Percentiles rank a stretch among this genome's conserved stretches.
These are phyloP conservation scores for Salvelinus alpinus DNA, from an alignment of 2,113 vertebrate species.

Conservation along the genomic window DNA sequence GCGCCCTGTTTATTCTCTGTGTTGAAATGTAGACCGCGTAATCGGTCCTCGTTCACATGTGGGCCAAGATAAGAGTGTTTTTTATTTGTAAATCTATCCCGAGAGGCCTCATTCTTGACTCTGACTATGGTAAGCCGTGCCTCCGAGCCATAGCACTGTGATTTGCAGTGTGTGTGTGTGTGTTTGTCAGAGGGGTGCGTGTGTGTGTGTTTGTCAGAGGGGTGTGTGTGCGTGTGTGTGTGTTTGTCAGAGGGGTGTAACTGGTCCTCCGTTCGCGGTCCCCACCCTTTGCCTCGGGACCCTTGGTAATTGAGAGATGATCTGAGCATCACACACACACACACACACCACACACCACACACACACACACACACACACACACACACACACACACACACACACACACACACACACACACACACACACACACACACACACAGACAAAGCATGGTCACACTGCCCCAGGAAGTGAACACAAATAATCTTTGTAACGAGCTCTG, in stretches of 20 bases:
- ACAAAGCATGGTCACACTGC: slow-evolving; percentile 59
- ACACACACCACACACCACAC: too few species aligned
- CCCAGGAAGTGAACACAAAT: slow-evolving; percentile 65
- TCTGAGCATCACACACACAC: slow-evolving; percentile 45
- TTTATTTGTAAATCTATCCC: slow-evolving; percentile 72
- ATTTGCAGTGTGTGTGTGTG: slow-evolving; percentile 19
- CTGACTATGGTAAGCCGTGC: slow-evolving; percentile 62
- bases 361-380: too few species aligned
- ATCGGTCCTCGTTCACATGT: slow-evolving; percentile 64
- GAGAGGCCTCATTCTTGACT: slow-evolving; percentile 66
- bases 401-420: too few species aligned
- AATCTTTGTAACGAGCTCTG: slow-evolving; percentile 66
- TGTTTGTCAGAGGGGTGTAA: slow-evolving; percentile 34
- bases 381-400: too few species aligned
- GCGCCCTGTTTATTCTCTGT: slow-evolving; percentile 58
- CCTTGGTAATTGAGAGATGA: slow-evolving; percentile 70
- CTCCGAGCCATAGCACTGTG: slow-evolving; percentile 51
- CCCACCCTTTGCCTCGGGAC: slow-evolving; percentile 64
- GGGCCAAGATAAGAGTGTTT: slow-evolving; percentile 68
- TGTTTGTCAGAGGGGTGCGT: background rate
- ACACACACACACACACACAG: too few species aligned
- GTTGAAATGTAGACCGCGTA: slow-evolving; percentile 71
- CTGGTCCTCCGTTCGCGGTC: slow-evolving; percentile 60
- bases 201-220: background rate
- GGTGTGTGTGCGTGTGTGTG: background rate